A percentile compares a stretch with the other conserved stretches of the same genome.
These are phyloP conservation scores for Danio albolineatus DNA, from an alignment of 2,797 vertebrate species.

Conservation along the genomic window DNA sequence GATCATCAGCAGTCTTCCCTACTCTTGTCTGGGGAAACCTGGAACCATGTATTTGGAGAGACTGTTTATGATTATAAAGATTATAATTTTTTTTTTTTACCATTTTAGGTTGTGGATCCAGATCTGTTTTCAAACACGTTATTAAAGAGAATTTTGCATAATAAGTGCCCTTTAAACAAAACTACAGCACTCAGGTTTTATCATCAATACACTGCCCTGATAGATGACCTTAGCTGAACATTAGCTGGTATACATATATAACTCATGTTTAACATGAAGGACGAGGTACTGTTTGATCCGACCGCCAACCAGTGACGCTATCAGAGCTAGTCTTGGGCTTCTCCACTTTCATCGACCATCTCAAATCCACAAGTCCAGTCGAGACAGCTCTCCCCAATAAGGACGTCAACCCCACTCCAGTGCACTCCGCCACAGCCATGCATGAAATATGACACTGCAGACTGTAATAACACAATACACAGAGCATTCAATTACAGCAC, in stretches of 20 bases:
- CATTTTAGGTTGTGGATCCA: no score
- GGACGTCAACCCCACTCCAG: conserved; percentile 54
- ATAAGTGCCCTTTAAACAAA: neutral
- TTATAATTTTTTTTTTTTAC: no score
- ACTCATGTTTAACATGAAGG: conserved; percentile 35
- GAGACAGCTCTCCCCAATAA: conserved; percentile 52
- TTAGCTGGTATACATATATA: neutral
- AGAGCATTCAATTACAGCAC: conserved; percentile 65
- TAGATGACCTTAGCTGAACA: conserved; percentile 7
- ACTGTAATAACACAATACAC: conserved; percentile 64
- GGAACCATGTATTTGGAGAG: no score
- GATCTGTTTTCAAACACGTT: no score
- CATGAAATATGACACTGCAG: conserved; percentile 64
- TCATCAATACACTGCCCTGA: conserved; percentile 25
- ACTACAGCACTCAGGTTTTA: neutral
- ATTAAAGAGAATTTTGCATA: no score
- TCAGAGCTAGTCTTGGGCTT: neutral
- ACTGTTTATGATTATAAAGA: no score
- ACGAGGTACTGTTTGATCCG: neutral
- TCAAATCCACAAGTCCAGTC: conserved; percentile 27
- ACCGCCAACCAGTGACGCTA: neutral
- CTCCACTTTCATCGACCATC: conserved; percentile 6
- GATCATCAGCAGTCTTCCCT: no score
- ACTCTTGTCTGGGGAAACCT: no score
- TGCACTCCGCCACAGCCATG: conserved; percentile 47